Base-by-base conservation (phyloP, 1,140 invertebrate genomes). In the Akabosia matsudoensis region DNA sequence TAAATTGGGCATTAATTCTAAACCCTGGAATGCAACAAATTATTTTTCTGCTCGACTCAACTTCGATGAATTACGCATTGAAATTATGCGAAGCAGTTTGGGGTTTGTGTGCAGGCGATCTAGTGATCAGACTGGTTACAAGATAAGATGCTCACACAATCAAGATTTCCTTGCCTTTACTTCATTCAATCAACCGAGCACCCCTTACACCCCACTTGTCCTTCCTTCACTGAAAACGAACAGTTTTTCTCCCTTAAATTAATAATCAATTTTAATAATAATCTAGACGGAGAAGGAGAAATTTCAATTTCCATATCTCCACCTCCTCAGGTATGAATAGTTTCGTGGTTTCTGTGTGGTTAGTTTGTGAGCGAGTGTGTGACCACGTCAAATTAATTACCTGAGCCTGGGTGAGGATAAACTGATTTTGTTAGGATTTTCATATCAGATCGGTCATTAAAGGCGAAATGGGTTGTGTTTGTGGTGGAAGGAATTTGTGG, bases 81-180 rank as follows among this genome's bases (percentile, higher is more conserved):
- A 22, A 24, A 56, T 4, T n/a, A 56, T n/a, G n/a, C 3, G 54
- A 56, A 56, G 54, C 14, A 56, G 54, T 10, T 56, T 10, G 54
- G 14, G 7, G 54, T 45, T 7, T 45, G 37, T 10, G 37, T 18
- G 18, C 37, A 56, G 54, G 54, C 54, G 54, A 56, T 56, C 54
- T n/a, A 56, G 10, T 56, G 54, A 56, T 56, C 24, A 56, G 37
- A 45, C 37, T 45, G 37, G 37, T 45, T 7, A 18, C 18, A 18
- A 45, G 54, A 56, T 56, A 56, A 56, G 10, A 24, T 24, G 54
- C 54, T n/a, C 24, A 45, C 37, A 10, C 18, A 10, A 56, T 56
- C 54, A 56, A 56, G 54, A 56, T 56, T 56, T 56, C 54, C 54
- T n/a, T n/a, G n/a, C n/a, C 54, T 56, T 56, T 56, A n/a, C n/a